These are phyloP conservation scores for Gorsachius goisagi DNA, from an alignment of 2,113 vertebrate genomes.

Conservation along the genomic window DNA sequence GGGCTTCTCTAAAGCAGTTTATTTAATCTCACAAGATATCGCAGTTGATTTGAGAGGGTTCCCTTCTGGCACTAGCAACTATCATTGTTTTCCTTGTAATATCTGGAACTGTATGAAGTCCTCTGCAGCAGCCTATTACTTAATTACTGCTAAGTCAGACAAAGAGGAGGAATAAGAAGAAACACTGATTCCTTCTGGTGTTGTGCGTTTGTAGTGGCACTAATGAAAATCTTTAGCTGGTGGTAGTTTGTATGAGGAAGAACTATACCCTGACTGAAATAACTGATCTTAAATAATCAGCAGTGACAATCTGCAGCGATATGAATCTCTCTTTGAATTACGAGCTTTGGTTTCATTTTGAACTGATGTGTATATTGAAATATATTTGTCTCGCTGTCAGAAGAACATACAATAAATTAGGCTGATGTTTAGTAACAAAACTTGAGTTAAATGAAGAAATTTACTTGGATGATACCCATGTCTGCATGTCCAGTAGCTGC, in stretches of 20 bases:
- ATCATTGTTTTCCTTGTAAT: background rate
- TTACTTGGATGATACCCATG: background rate
- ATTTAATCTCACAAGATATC: background rate
- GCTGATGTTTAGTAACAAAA: background rate
- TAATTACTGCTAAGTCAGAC: background rate
- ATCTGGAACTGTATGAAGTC: background rate
- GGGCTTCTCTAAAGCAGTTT: background rate
- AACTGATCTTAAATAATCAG: background rate
- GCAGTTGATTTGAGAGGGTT: background rate
- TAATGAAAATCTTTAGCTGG: background rate
- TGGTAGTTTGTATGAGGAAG: accelerated
- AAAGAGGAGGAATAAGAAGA: background rate
- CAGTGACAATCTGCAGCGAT: background rate
- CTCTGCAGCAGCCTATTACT: background rate
- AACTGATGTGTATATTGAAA: background rate
- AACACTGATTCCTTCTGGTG: background rate
- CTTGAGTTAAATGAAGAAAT: background rate
- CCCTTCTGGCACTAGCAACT: background rate
- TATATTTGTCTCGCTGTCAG: background rate
- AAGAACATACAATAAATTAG: background rate
- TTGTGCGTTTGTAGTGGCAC: background rate
- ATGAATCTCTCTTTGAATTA: background rate
- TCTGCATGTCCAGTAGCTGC: background rate
- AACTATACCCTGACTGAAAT: background rate
- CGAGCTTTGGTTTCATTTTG: background rate